phyloP scores from a whole-genome alignment of 2,888 invertebrate genomes.

The Plusia festucae region DNA sequence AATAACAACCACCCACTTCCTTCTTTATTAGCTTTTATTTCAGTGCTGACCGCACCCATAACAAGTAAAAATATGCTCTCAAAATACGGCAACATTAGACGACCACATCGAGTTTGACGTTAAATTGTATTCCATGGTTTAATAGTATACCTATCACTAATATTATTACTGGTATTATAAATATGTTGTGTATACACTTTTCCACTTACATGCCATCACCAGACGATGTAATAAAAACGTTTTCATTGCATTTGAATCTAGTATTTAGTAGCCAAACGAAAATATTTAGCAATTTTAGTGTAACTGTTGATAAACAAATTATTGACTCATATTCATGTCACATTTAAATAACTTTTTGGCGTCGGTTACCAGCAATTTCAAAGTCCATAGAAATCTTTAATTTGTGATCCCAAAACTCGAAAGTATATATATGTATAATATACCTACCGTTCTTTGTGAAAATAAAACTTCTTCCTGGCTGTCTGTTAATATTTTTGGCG shows the following conservation, averaged over 20 bases:
- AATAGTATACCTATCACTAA: constrained; percentile 20
- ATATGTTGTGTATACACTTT: constrained; percentile 29
- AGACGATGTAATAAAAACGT: constrained; percentile 40
- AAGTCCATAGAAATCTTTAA: neutral
- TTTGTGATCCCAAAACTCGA: neutral
- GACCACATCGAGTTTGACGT: constrained; percentile 35
- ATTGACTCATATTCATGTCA: too few relatives aligned
- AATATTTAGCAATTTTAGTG: too few relatives aligned
- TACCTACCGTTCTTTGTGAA: too few relatives aligned
- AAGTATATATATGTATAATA: too few relatives aligned
- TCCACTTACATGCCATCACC: constrained; percentile 61
- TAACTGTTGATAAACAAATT: neutral
- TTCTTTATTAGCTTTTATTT: neutral
- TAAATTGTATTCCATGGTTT: constrained; percentile 18
- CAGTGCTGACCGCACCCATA: neutral
- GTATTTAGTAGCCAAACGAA: too few relatives aligned
- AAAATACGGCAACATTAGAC: neutral
- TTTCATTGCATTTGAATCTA: constrained; percentile 22
- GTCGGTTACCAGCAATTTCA: neutral
- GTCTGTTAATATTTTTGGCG: too few relatives aligned
- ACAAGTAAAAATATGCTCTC: too few relatives aligned
- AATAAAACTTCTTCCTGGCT: too few relatives aligned
- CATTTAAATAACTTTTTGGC: too few relatives aligned
- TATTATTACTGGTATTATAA: neutral
- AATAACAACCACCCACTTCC: too few relatives aligned